Percentiles rank a stretch among this genome's conserved stretches.
Evolutionary conservation across 2,888 invertebrate genomes (phyloP).

Genomic region (Petrolisthes manimaculis): DNA sequence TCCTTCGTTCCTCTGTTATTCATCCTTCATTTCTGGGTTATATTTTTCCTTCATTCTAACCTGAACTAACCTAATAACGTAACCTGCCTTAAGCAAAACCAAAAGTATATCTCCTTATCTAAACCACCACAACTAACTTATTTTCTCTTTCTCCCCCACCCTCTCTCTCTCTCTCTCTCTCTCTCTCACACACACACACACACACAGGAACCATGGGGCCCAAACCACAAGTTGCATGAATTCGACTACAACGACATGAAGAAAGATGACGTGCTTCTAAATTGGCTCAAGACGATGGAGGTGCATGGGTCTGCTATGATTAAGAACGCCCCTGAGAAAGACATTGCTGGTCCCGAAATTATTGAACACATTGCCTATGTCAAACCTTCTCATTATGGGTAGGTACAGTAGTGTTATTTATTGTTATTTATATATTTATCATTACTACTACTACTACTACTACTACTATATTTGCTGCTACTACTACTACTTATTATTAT

Average conservation of each 20-base stretch:
- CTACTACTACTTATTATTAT: too few relatives aligned
- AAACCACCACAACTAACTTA: neutral
- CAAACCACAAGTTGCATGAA: slow-evolving; percentile 27
- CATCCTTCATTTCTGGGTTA: too few relatives aligned
- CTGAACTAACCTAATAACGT: neutral
- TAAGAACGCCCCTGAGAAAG: slow-evolving; percentile 49
- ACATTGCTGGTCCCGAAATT: slow-evolving; percentile 47
- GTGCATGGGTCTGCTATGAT: slow-evolving; percentile 55
- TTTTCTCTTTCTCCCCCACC: too few relatives aligned
- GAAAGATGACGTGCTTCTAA: slow-evolving; percentile 50
- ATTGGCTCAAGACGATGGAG: slow-evolving; percentile 61
- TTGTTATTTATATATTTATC: too few relatives aligned
- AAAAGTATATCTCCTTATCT: neutral
- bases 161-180: too few relatives aligned
- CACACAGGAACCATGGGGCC: slow-evolving; percentile 59
- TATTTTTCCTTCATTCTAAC: too few relatives aligned
- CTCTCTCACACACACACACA: neutral
- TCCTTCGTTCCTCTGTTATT: too few relatives aligned
- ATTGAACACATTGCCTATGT: slow-evolving; percentile 62
- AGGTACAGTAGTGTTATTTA: neutral
- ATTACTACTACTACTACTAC: too few relatives aligned
- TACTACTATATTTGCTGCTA: too few relatives aligned
- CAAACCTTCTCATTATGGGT: slow-evolving; percentile 64
- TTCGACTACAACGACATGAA: slow-evolving; percentile 49
- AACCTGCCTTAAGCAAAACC: neutral